These are phyloP conservation scores for Myopa tessellatipennis DNA, from an alignment of 2,888 invertebrate species.

Conservation along the genomic window DNA sequence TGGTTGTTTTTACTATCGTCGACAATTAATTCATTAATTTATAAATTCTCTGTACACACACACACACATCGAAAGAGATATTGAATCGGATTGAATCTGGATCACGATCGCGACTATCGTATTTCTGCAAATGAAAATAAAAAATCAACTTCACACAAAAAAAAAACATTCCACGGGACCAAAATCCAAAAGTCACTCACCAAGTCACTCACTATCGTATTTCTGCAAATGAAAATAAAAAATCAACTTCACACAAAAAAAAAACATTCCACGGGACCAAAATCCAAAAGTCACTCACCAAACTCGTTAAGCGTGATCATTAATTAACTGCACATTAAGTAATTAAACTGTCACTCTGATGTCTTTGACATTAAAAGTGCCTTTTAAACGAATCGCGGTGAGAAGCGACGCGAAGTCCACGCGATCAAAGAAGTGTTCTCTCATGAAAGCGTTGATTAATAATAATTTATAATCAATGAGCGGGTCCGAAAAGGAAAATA, in stretches of 20 bases:
- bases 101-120: not conserved
- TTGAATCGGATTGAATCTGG: no score
- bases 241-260: no score
- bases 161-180: not conserved
- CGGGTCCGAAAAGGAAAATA: no score
- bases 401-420: no score
- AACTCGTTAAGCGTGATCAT: not conserved
- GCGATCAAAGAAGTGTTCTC: no score
- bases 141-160: not conserved
- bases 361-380: conserved; percentile 6
- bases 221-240: not conserved
- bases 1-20: not conserved
- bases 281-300: not conserved
- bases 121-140: not conserved
- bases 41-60: not conserved
- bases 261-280: not conserved
- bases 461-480: no score
- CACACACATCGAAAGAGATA: no score
- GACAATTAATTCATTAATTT: not conserved
- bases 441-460: no score
- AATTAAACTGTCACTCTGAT: not conserved
- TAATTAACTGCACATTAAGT: conserved; percentile 16
- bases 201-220: not conserved
- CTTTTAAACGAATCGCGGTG: not conserved
- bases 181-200: not conserved